Evolutionary conservation across 37 sponge, comb jelly and placozoan species (phyloP), one percentile per base, ranked within the genome.

Genomic region (Halichondria panicea): DNA sequence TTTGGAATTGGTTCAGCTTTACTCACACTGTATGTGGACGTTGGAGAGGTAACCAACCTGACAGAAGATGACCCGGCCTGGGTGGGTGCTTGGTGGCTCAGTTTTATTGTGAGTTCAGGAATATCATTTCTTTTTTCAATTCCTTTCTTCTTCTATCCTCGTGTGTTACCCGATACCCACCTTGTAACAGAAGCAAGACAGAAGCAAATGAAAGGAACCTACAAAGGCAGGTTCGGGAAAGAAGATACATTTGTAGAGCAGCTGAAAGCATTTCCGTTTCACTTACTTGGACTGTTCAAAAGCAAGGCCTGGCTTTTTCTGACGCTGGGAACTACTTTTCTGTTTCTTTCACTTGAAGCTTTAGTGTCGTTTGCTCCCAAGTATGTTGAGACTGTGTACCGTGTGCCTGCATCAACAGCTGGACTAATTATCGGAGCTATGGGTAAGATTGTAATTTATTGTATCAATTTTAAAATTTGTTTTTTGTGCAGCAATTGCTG

Each of bases 41-140:
- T 85, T 7, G 42, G 68, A 19, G 66, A 50, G 30, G 66, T 63
- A 6, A 81, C 85, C 2, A 64, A 56, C 0, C 70, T 88, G 44
- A 68, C 43, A 44, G 28, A 43, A 4, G 63, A 50, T 65, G 74
- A 88, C 71, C 77, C 83, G 3, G 82, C 60, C 27, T 93, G 73
- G 68, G 86, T 93, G 27, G 94, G 94, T 13, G 89, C 83, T 0
- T 93, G 94, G 94, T 93, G 94, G 94, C 48, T 88, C 1, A 80
- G 88, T 8, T 93, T 88, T 43, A 46, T 93, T 12, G 3, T 68
- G 40, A 22, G 32, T 32, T 77, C 77, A 13, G 15, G 74, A 33
- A 11, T 88, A 18, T 64, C 63, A 1, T 43, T 81, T 15, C 11
- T 90, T 6, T 15, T 74, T 4, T n/a, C 81, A 0, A 43, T 90